A percentile compares a stretch with the other conserved stretches of the same genome.
phyloP scores from a whole-genome alignment of 2,797 vertebrate species.

The Rhabdophis nuchalis region DNA sequence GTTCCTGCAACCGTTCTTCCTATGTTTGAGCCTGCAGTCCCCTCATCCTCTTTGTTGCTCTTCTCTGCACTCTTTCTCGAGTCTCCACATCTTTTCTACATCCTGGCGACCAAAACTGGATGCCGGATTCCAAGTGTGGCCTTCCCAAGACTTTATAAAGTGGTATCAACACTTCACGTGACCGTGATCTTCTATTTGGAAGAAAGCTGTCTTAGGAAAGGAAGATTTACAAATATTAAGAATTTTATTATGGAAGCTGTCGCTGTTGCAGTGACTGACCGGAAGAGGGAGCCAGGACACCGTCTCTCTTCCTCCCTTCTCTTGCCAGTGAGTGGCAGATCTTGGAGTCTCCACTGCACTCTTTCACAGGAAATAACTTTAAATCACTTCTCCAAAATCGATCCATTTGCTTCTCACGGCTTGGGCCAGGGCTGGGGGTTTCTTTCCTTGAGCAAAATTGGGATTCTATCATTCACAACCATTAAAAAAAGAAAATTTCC shows the following conservation, averaged over 20 bases:
- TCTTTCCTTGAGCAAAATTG: neutral
- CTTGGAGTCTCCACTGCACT: accelerated
- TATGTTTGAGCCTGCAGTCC: too few relatives aligned
- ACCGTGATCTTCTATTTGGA: neutral
- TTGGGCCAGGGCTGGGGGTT: neutral
- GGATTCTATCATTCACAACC: neutral
- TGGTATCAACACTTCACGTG: too few relatives aligned
- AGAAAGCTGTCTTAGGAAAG: neutral
- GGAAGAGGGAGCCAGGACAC: neutral
- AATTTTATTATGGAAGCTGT: neutral
- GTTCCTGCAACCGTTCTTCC: too few relatives aligned
- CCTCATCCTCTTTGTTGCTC: too few relatives aligned
- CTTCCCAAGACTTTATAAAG: too few relatives aligned
- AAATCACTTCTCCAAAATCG: neutral
- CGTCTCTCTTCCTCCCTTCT: neutral
- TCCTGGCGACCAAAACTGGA: too few relatives aligned
- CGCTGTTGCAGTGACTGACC: neutral
- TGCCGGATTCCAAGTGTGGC: too few relatives aligned
- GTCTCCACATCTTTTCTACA: too few relatives aligned
- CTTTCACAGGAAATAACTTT: neutral
- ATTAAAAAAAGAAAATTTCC: neutral
- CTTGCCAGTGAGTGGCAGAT: neutral
- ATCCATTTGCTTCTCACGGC: neutral
- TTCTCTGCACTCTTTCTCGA: too few relatives aligned
- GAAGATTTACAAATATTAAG: neutral